These are phyloP conservation scores for Yponomeuta evonymella DNA, from an alignment of 2,888 invertebrate species.

Conservation along the genomic window DNA sequence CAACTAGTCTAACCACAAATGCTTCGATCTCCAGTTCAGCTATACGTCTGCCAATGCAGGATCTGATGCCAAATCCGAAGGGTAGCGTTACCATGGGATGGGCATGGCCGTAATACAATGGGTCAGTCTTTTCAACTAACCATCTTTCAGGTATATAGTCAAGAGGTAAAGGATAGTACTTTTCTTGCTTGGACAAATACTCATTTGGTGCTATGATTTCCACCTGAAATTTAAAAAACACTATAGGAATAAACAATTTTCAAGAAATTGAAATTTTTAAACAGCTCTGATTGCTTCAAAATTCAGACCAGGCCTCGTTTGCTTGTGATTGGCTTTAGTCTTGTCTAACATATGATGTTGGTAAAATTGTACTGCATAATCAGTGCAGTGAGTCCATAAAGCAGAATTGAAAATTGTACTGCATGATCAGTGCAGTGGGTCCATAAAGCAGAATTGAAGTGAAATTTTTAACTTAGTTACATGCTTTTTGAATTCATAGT, in stretches of 20 bases:
- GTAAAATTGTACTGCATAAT: too few species aligned
- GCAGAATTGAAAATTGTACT: too few species aligned
- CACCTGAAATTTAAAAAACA: constrained; percentile 64
- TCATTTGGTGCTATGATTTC: constrained; percentile 86
- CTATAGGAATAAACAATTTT: not conserved
- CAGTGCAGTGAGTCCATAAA: too few species aligned
- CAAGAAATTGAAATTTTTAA: too few species aligned
- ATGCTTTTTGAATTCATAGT: too few species aligned
- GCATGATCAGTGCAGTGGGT: too few species aligned
- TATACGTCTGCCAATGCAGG: constrained; percentile 82
- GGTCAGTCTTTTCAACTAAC: constrained; percentile 72
- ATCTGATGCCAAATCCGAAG: constrained; percentile 81
- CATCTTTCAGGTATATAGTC: constrained; percentile 82
- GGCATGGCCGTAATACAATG: constrained; percentile 59
- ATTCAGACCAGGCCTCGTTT: too few species aligned
- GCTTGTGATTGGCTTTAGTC: too few species aligned
- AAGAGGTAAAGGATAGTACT: constrained; percentile 74
- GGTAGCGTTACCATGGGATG: constrained; percentile 79
- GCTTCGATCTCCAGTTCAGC: constrained; percentile 82
- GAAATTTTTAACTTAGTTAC: too few species aligned
- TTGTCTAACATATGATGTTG: too few species aligned
- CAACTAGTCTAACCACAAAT: constrained; percentile 53
- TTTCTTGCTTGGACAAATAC: constrained; percentile 72
- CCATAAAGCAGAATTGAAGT: too few species aligned
- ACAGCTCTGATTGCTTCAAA: too few species aligned